These are phyloP conservation scores for Actinemys pallida DNA, from an alignment of 2,113 vertebrate genomes.

Conservation along the genomic window DNA sequence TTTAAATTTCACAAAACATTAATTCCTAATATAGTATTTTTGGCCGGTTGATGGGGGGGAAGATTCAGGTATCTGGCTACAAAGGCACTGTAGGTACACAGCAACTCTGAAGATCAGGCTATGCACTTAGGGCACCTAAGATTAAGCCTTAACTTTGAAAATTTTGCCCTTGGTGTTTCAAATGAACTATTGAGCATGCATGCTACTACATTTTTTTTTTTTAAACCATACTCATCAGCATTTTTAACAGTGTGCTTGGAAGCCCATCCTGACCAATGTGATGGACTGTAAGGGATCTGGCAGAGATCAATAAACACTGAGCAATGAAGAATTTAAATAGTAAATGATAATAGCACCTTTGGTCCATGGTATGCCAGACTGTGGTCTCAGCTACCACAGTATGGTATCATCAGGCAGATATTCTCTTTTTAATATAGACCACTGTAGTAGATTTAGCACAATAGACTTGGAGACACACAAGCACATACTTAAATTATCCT, in stretches of 20 bases:
- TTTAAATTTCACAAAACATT: background rate
- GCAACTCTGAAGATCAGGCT: background rate
- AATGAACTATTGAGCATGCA: background rate
- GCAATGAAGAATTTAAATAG: slow-evolving; percentile 36
- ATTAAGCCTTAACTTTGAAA: background rate
- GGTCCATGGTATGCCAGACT: fast-evolving
- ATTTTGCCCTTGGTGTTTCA: background rate
- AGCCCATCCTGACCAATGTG: slow-evolving; percentile 34
- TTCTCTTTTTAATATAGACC: background rate
- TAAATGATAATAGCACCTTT: background rate
- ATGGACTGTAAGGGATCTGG: slow-evolving; percentile 34
- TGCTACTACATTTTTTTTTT: background rate
- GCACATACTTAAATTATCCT: fast-evolving
- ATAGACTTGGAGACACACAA: fast-evolving
- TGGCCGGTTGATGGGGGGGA: background rate
- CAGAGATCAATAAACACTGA: slow-evolving; percentile 54
- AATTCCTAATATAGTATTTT: background rate
- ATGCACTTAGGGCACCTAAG: background rate
- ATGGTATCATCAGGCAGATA: background rate
- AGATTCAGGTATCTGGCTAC: background rate
- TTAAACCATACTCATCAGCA: background rate
- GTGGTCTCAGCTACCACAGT: background rate
- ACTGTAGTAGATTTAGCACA: background rate
- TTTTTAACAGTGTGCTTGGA: slow-evolving; percentile 11
- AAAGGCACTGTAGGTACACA: background rate